Percentiles rank a stretch among this genome's conserved stretches.
phyloP scores from a whole-genome alignment of 2,797 vertebrate genomes.

The Lepus oiostolus region DNA sequence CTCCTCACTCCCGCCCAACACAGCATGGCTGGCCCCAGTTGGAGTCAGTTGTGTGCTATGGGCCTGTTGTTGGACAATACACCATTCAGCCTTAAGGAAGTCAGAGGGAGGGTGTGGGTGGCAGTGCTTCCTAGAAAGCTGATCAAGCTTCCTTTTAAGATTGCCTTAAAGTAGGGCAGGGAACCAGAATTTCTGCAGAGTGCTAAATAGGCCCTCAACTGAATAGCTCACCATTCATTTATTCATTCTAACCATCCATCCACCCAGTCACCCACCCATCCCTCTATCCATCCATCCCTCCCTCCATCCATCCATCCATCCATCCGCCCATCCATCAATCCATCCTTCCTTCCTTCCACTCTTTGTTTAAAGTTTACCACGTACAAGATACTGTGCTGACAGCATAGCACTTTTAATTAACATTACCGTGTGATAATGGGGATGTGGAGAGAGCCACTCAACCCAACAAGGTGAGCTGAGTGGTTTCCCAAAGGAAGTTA shows the following conservation, averaged over 20 bases:
- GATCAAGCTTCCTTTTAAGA: neutral
- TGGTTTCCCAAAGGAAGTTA: neutral
- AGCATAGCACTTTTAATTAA: neutral
- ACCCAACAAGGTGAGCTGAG: neutral
- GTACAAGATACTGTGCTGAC: neutral
- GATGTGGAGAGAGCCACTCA: neutral
- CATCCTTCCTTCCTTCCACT: neutral
- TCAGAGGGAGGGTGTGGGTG: neutral
- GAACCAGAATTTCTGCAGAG: neutral
- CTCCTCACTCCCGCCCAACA: neutral
- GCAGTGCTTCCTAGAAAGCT: slow-evolving; percentile 20
- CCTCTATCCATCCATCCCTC: neutral
- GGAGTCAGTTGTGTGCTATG: neutral
- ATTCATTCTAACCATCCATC: neutral
- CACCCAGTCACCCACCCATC: neutral
- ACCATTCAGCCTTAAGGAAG: neutral
- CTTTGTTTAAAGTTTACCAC: neutral
- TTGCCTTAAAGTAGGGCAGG: neutral
- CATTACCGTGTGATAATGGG: neutral
- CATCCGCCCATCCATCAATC: too few species aligned
- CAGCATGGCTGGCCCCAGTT: neutral
- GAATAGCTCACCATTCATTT: neutral
- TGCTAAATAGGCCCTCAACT: neutral
- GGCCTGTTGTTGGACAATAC: neutral
- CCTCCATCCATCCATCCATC: too few species aligned